Conservation (phyloP, 2,797 vertebrate species). For the Labeo calbasu region DNA sequence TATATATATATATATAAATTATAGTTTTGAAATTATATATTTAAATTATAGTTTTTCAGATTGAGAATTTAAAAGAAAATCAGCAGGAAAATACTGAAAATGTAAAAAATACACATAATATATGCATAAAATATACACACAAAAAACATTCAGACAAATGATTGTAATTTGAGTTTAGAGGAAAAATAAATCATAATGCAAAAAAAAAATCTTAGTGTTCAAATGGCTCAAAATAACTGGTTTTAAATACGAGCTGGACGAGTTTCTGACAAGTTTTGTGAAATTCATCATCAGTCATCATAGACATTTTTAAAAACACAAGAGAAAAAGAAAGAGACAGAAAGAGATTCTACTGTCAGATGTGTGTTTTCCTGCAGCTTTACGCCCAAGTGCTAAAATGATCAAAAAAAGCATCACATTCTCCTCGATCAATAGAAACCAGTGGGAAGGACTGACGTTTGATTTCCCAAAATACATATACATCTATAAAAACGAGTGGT, state of each 20-base stretch:
- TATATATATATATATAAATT: no score
- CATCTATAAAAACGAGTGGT: not conserved
- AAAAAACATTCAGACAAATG: not conserved
- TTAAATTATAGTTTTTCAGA: no score
- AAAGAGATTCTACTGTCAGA: not conserved
- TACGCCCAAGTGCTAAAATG: not conserved
- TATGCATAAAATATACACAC: not conserved
- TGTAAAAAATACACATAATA: not conserved
- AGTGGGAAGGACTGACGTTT: not conserved
- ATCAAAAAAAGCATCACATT: not conserved
- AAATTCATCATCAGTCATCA: not conserved
- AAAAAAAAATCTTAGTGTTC: not conserved
- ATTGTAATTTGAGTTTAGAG: not conserved
- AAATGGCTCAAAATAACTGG: not conserved
- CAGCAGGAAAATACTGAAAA: not conserved
- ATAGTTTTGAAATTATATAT: not conserved
- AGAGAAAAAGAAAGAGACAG: conserved; percentile 2
- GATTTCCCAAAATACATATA: not conserved
- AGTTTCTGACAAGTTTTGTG: conserved; percentile 54
- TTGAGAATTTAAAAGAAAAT: not conserved
- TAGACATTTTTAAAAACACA: not conserved
- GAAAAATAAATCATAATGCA: not conserved
- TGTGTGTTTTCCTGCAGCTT: not conserved
- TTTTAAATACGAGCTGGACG: not conserved
- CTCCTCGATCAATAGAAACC: not conserved